phyloP scores from a whole-genome alignment of 35 echinoderm and acorn worm species.

The Apostichopus parvimensis region DNA sequence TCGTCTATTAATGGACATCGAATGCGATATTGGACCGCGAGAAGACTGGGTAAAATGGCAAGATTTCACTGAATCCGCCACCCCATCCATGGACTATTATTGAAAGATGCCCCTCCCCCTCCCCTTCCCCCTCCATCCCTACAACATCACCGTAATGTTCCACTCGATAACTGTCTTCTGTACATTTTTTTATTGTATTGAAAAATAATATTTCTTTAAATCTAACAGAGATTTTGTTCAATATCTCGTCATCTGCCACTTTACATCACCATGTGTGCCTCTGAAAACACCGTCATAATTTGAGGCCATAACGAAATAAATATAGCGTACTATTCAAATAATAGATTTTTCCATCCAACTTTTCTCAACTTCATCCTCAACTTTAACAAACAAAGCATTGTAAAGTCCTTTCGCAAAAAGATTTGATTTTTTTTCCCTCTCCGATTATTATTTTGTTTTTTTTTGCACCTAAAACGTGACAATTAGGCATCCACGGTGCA shows the following conservation, averaged over 20 bases:
- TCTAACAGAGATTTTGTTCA: no score
- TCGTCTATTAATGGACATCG: no score
- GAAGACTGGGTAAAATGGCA: no score
- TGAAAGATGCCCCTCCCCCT: no score
- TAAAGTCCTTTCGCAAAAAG: conserved; percentile 1
- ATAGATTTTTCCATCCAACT: background rate
- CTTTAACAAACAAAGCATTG: conserved; percentile 16
- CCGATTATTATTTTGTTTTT: background rate
- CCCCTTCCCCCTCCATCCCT: no score
- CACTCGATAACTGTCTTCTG: no score
- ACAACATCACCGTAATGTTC: no score
- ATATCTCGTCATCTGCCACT: background rate
- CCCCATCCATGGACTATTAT: no score
- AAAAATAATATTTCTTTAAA: no score
- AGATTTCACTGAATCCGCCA: no score
- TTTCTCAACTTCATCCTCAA: background rate
- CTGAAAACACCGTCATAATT: background rate
- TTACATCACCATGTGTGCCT: background rate
- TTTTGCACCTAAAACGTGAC: conserved; percentile 17
- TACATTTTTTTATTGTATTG: no score
- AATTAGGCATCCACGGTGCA: conserved; percentile 36
- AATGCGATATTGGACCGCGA: no score
- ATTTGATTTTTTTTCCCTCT: conserved; percentile 22
- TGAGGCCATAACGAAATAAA: background rate
- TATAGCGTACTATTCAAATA: background rate